Evolutionary conservation across 2,113 vertebrate genomes (phyloP).

Genomic region (Narcine bancroftii): DNA sequence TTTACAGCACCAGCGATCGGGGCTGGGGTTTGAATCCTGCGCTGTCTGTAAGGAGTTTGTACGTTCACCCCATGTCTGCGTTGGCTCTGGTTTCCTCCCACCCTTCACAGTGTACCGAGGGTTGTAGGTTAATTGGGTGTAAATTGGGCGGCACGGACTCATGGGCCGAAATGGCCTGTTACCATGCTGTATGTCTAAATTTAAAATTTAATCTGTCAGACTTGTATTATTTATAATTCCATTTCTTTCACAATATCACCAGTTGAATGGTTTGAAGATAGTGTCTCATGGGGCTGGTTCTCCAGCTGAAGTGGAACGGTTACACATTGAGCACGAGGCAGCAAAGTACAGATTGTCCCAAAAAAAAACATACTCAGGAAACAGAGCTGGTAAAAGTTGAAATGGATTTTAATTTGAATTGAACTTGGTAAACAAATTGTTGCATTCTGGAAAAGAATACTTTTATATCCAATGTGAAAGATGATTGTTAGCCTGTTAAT

Average conservation of each 20-base stretch:
- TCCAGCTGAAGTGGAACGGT: neutral
- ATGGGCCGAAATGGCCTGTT: too few species aligned
- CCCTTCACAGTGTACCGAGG: too few species aligned
- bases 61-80: too few species aligned
- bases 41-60: too few species aligned
- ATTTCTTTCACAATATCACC: conserved; percentile 10
- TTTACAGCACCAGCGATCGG: too few species aligned
- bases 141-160: too few species aligned
- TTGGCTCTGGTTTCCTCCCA: too few species aligned
- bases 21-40: too few species aligned
- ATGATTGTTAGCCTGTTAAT: neutral
- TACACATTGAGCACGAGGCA: neutral
- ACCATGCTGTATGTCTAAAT: too few species aligned
- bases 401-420: neutral
- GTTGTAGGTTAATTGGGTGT: too few species aligned
- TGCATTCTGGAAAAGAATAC: neutral
- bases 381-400: neutral
- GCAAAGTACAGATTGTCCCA: neutral
- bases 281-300: neutral
- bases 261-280: neutral
- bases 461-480: neutral
- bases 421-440: neutral
- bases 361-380: neutral
- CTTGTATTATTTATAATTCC: conserved; percentile 16
- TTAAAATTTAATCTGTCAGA: too few species aligned